Base-by-base conservation (phyloP, 2,888 invertebrate species). In the Pseudanteris insignis region DNA sequence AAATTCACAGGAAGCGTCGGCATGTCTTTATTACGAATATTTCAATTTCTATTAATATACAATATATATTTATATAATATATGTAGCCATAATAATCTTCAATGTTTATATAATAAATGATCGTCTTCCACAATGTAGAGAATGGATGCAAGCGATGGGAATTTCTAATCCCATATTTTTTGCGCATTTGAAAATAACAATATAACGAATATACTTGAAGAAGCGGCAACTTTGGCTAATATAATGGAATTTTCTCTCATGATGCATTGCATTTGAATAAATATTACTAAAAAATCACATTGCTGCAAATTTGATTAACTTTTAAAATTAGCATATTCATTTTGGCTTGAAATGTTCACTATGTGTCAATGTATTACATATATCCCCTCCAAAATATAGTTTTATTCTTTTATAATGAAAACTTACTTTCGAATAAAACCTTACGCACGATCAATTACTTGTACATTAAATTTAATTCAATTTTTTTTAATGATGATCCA, bases 1-100 rank as follows among this genome's bases (percentile, higher is more conserved):
- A 32, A 29, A 11, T 64, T 67, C 66, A 68, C 68, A 73, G 72
- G 72, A 74, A 79, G 77, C 76, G 73, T 78, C 74, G 76, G 77
- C 73, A 71, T 77, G 71, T 78, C 72, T 78, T 77, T 77, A 77
- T 78, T 78, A 77, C 71, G 77, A 78, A 70, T 77, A 78, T 76
- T 74, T 77, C 73, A 76, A 73, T 77, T 75, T 77, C 75, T 78
- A 75, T 66, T 70, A 76, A 77, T 76, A 76, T 75, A 75, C 75
- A 75, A 73, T 74, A 74, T 77, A 73, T 77, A 73, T 73, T 69
- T 74, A 71, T 76, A 72, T 75, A 70, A 71, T 72, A 75, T 73
- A 72, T 73, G 72, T 76, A 78, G 75, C 74, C 75, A 76, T 75
- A 76, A 74, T 78, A 74, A 75, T 75, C 72, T 75, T 71, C 70